Evolutionary conservation across 2,113 vertebrate species (phyloP), one percentile per base, ranked within the genome.

Genomic region (Oryzias javanicus): DNA sequence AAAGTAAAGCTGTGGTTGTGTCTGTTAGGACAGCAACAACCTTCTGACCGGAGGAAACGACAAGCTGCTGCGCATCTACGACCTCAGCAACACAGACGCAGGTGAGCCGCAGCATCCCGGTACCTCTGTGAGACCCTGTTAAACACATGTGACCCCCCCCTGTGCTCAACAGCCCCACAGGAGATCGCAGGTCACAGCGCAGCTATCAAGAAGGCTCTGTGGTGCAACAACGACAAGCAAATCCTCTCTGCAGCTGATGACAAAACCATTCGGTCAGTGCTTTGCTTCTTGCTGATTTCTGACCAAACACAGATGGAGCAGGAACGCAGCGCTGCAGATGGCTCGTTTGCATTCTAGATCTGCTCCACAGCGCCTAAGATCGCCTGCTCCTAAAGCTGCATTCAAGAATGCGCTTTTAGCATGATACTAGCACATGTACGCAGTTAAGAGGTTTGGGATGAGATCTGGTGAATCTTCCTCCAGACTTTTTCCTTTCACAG

Each of bases 11-110:
- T 27, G 48, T 61, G 17, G 4, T 0, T 64, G 27, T 67, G 16
- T 25, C 51, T 24, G 19, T 24, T 65, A 99, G 97, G 97, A 99
- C 89, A 98, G 95, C 84, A 94, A 89, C 89, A 92, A 89, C 78
- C 91, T 99, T 66, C 85, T 99, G 81, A 99, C 97, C 4, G 97
- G 88, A 35, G 97, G 97, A 76, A 98, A 99, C 20, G 97, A 99
- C 85, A 99, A 98, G 84, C 68, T 98, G 44, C 88, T 99, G 64
- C 95, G 97, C 49, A 96, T 99, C 69, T 99, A 96, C 3, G 96
- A 99, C 64, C 90, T 99, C 81, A 92, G 88, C 86, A 94, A 92
- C 70, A 94, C 95, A 22, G 97, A 99, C 79, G 92, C 94, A 80
- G 96, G 97, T 98, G 74, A 83, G 88, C 4, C 16, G 16, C 42